Evolutionary conservation across 2,113 vertebrate species (phyloP).

Genomic region (Gambusia affinis): DNA sequence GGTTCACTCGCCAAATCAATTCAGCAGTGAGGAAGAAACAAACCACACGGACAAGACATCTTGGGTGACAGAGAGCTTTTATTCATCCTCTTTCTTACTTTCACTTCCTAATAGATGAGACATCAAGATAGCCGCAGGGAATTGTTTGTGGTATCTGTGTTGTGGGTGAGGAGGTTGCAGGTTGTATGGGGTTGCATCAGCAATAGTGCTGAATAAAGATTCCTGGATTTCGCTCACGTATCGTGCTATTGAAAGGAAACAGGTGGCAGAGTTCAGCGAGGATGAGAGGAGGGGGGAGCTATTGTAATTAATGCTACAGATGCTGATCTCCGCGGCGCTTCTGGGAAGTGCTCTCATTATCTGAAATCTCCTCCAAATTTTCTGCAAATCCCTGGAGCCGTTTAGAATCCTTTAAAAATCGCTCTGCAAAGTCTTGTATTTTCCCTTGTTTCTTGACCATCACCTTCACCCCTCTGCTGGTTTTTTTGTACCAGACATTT

Average conservation of each 20-base stretch:
- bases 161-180: conserved; percentile 37
- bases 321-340: conserved; percentile 73
- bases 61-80: conserved; percentile 72
- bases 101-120: conserved; percentile 73
- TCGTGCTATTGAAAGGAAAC: conserved; percentile 72
- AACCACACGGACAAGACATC: conserved; percentile 60
- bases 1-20: conserved; percentile 66
- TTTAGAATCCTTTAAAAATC: conserved; percentile 65
- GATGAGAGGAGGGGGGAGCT: conserved; percentile 19
- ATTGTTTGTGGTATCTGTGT: conserved; percentile 56
- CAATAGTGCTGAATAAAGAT: conserved; percentile 62
- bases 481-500: background rate
- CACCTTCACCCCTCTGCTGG: background rate
- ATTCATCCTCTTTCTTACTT: conserved; percentile 71
- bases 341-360: conserved; percentile 76
- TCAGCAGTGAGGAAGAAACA: conserved; percentile 61
- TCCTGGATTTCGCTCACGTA: conserved; percentile 72
- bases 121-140: conserved; percentile 67
- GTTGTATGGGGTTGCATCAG: conserved; percentile 75
- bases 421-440: conserved; percentile 44
- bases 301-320: conserved; percentile 83
- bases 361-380: conserved; percentile 78
- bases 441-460: conserved; percentile 44
- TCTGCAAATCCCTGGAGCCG: conserved; percentile 69
- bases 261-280: conserved; percentile 66